phyloP scores from a whole-genome alignment of 1,140 invertebrate genomes.

The Diabrotica undecimpunctata region DNA sequence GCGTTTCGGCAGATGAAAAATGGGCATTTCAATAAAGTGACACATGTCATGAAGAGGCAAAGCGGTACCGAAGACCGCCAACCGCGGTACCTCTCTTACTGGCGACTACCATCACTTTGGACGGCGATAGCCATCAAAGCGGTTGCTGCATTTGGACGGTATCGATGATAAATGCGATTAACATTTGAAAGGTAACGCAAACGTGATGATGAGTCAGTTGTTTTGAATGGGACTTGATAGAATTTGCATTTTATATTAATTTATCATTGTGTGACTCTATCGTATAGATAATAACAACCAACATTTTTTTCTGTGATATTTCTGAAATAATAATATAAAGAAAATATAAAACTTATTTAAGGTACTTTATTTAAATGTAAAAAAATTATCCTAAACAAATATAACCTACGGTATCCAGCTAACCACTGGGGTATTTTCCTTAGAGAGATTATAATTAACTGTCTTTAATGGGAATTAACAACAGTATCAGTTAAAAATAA shows the following conservation, averaged over 20 bases:
- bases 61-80: conserved; percentile 23
- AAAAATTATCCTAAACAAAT: no score
- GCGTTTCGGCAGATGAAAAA: conserved; percentile 29
- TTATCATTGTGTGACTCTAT: background rate
- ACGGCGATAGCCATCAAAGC: conserved; percentile 19
- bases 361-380: no score
- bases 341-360: no score
- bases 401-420: no score
- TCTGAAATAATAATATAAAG: no score
- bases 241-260: background rate
- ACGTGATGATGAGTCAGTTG: conserved; percentile 3
- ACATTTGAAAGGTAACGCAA: background rate
- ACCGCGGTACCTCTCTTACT: conserved; percentile 17
- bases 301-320: no score
- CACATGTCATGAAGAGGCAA: conserved; percentile 26
- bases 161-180: background rate
- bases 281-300: no score
- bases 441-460: no score
- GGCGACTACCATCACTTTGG: conserved; percentile 21
- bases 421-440: no score
- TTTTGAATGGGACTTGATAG: conserved; percentile 2
- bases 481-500: no score
- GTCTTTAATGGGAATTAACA: no score
- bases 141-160: background rate
- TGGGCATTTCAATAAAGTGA: conserved; percentile 28